These are phyloP conservation scores for Platycnemis pennipes DNA, from an alignment of 2,888 invertebrate genomes.

Conservation along the genomic window DNA sequence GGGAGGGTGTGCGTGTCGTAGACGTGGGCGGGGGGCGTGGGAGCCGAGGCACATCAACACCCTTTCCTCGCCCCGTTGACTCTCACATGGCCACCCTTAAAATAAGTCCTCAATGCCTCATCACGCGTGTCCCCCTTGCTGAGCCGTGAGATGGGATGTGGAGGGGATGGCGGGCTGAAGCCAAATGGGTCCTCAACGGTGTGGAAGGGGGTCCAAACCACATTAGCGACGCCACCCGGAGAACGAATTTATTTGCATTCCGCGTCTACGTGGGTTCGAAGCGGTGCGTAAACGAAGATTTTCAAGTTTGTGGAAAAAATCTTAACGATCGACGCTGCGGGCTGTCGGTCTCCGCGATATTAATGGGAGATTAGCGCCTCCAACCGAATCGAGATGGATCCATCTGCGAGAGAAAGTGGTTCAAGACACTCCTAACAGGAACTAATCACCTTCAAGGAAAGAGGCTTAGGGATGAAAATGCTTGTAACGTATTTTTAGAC, in stretches of 20 bases:
- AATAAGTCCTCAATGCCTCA: neutral
- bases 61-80: neutral
- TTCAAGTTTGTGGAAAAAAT: neutral
- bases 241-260: neutral
- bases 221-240: neutral
- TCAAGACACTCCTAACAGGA: neutral
- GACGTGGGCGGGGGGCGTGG: neutral
- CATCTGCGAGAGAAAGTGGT: neutral
- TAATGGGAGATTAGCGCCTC: neutral
- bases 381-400: neutral
- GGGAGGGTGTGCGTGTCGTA: neutral
- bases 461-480: no score
- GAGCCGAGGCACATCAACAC: neutral
- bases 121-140: neutral
- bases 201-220: neutral
- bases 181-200: neutral
- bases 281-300: neutral
- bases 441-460: no score
- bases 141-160: neutral
- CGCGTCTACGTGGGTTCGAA: neutral
- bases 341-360: neutral
- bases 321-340: neutral
- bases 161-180: neutral
- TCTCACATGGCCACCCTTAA: neutral
- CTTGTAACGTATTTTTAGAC: no score